Conservation (phyloP, 2,113 vertebrate species). For the Gobiocypris rarus region DNA sequence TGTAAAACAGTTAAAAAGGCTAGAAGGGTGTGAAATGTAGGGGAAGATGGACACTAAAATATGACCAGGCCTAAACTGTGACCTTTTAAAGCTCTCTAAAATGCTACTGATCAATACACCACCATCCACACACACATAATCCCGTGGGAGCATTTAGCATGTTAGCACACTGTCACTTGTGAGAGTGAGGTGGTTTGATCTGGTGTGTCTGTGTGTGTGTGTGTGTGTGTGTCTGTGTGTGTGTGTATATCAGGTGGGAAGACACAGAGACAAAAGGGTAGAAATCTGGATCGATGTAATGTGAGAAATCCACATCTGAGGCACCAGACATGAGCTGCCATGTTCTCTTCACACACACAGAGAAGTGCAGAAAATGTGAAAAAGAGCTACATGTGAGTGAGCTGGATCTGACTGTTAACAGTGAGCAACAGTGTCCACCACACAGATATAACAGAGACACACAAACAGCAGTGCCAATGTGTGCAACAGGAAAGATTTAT, state of each 20-base stretch:
- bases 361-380: constrained; percentile 48
- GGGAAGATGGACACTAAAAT: neutral
- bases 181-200: constrained; percentile 39
- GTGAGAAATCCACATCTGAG: constrained; percentile 35
- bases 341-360: constrained; percentile 24
- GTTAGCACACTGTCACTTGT: constrained; percentile 35
- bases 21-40: neutral
- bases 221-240: constrained; percentile 45
- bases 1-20: constrained; percentile 21
- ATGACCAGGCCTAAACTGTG: constrained; percentile 38
- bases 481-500: constrained; percentile 37
- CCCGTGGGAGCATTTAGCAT: constrained; percentile 26
- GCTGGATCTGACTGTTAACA: constrained; percentile 36
- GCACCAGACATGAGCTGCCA: constrained; percentile 13
- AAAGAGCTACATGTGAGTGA: constrained; percentile 20
- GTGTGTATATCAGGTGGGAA: constrained; percentile 42
- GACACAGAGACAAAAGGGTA: constrained; percentile 25
- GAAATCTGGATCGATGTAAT: constrained; percentile 25
- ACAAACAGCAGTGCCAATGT: neutral
- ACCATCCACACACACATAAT: neutral
- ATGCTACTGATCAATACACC: constrained; percentile 43
- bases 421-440: constrained; percentile 33
- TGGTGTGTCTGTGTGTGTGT: constrained; percentile 43
- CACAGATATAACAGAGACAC: constrained; percentile 8
- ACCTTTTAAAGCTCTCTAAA: constrained; percentile 49